These are phyloP conservation scores for Cantharis rustica DNA, from an alignment of 2,888 invertebrate species.

Conservation along the genomic window DNA sequence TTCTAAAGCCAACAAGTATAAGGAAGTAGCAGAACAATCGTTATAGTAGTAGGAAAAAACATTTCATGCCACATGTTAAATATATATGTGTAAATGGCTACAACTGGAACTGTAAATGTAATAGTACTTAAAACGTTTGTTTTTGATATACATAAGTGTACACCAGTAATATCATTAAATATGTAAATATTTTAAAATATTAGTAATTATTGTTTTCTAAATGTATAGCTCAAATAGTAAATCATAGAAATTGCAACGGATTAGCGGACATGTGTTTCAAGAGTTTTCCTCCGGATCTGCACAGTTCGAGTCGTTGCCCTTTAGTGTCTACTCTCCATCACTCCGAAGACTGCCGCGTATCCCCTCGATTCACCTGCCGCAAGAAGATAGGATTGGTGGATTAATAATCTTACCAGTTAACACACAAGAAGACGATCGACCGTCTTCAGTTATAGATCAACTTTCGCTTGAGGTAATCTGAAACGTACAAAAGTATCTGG, in stretches of 20 bases:
- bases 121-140: neutral
- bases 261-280: constrained; percentile 33
- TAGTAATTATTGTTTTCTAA: neutral
- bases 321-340: constrained; percentile 46
- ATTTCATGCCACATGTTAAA: constrained; percentile 12
- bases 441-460: constrained; percentile 44
- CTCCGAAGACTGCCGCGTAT: constrained; percentile 38
- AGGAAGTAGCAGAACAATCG: constrained; percentile 23
- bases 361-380: constrained; percentile 49
- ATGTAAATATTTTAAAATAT: neutral
- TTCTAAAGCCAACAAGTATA: constrained; percentile 20
- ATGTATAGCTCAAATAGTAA: neutral
- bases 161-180: neutral
- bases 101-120: neutral
- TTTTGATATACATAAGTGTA: neutral
- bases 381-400: constrained; percentile 50
- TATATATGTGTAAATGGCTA: neutral
- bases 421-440: constrained; percentile 36
- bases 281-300: constrained; percentile 46
- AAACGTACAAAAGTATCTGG: constrained; percentile 19
- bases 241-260: constrained; percentile 16
- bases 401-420: constrained; percentile 46
- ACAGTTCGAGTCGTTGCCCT: constrained; percentile 50
- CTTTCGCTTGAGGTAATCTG: constrained; percentile 32
- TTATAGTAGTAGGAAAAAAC: constrained; percentile 9